A percentile compares a stretch with the other conserved stretches of the same genome.
Conservation (phyloP, 2,113 vertebrate species). For the Gallinago jamesoni region DNA sequence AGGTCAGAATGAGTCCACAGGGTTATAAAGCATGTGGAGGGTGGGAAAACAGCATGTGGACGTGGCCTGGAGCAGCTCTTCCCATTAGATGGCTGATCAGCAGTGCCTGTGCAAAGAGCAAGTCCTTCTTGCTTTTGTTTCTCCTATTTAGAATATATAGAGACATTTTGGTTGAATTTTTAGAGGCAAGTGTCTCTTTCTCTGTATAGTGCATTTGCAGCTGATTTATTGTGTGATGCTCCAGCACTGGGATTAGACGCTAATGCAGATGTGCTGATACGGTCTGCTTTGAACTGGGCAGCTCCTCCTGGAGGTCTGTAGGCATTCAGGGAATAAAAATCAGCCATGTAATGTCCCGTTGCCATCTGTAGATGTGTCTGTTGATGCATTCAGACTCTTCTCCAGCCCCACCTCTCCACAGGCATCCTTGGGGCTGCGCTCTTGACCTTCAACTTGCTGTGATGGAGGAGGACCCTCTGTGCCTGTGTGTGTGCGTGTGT, state of each 20-base stretch:
- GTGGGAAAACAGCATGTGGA: neutral
- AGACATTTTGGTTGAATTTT: neutral
- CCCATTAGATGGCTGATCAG: rapidly evolving
- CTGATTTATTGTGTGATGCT: neutral
- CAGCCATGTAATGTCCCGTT: neutral
- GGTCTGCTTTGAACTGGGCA: neutral
- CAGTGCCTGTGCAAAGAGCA: neutral
- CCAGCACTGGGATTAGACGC: neutral
- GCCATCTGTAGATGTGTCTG: no score
- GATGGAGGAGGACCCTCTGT: neutral
- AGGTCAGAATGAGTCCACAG: neutral
- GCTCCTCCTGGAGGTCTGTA: neutral
- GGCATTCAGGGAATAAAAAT: neutral
- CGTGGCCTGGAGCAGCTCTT: neutral
- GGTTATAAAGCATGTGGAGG: neutral
- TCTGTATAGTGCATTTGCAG: rapidly evolving
- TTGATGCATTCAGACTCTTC: neutral
- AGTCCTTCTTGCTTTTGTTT: neutral
- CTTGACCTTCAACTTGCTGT: neutral
- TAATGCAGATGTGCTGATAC: neutral
- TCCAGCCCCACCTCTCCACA: neutral
- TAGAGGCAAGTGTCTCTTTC: neutral
- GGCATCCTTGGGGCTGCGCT: neutral
- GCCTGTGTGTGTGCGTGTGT: no score
- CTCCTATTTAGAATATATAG: neutral